Conservation (phyloP, 2,888 invertebrate genomes). For the Xylota segnis region DNA sequence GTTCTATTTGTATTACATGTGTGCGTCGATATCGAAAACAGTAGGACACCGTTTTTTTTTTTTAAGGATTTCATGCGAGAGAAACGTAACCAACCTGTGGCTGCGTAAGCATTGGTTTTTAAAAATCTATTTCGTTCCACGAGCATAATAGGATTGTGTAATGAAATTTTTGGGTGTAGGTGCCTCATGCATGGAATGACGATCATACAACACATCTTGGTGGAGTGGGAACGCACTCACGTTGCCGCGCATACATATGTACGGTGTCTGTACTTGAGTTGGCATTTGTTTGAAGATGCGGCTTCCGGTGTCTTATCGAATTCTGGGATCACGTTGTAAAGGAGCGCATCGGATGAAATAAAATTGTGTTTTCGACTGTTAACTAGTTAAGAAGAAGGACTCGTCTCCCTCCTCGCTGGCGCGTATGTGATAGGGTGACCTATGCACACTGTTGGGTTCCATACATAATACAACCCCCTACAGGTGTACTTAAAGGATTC, state of each 20-base stretch:
- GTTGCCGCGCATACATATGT: background rate
- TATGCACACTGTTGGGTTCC: too few relatives aligned
- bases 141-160: slow-evolving; percentile 6
- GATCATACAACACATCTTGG: background rate
- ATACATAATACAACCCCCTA: too few relatives aligned
- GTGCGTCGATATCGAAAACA: too few relatives aligned
- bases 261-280: slow-evolving; percentile 7
- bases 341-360: background rate
- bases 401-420: too few relatives aligned
- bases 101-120: slow-evolving; percentile 34
- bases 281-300: background rate
- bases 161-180: background rate
- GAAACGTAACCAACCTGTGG: slow-evolving; percentile 15
- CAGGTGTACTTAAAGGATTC: too few relatives aligned
- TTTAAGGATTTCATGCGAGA: background rate
- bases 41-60: too few relatives aligned
- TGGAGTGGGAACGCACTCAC: background rate
- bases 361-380: background rate
- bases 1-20: too few relatives aligned
- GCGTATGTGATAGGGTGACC: too few relatives aligned
- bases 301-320: slow-evolving; percentile 28
- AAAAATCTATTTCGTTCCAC: slow-evolving; percentile 26
- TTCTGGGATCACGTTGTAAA: slow-evolving; percentile 1
- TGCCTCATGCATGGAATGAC: background rate
- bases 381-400: too few relatives aligned